Percentiles rank a stretch among this genome's conserved stretches.
These are phyloP conservation scores for Rhingia rostrata DNA, from an alignment of 2,888 invertebrate genomes.

Conservation along the genomic window DNA sequence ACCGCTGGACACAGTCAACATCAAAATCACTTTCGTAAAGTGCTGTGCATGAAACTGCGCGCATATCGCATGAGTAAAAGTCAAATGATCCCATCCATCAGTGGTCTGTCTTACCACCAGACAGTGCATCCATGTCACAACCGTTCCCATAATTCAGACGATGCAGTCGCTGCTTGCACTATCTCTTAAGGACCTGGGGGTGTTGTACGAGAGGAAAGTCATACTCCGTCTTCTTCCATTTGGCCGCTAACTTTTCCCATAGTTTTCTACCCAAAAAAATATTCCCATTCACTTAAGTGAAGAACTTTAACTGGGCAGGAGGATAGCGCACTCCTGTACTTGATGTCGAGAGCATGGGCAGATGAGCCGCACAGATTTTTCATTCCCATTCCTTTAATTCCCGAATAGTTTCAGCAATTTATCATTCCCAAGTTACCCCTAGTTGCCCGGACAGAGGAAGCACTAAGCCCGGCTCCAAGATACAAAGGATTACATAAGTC, in stretches of 20 bases:
- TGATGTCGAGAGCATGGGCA: conserved; percentile 31
- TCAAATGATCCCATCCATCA: conserved; percentile 61
- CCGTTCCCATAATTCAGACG: conserved; percentile 68
- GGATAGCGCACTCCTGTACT: conserved; percentile 52
- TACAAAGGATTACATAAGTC: conserved; percentile 65
- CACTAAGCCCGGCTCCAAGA: conserved; percentile 68
- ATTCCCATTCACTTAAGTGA: conserved; percentile 41
- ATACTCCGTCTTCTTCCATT: conserved; percentile 24
- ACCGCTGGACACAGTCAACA: conserved; percentile 10
- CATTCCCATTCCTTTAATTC: conserved; percentile 73
- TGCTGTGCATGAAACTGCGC: conserved; percentile 25
- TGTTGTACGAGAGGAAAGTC: conserved; percentile 3
- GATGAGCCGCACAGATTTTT: conserved; percentile 72
- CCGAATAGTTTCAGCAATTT: conserved; percentile 70
- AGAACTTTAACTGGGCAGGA: conserved; percentile 34
- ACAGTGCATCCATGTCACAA: conserved; percentile 64
- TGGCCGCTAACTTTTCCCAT: conserved; percentile 24
- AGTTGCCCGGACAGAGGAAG: conserved; percentile 8
- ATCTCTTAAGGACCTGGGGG: conserved; percentile 31
- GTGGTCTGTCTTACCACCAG: conserved; percentile 43
- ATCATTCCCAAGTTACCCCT: conserved; percentile 57
- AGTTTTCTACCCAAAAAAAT: conserved; percentile 10
- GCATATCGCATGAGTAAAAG: conserved; percentile 11
- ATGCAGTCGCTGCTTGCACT: conserved; percentile 38
- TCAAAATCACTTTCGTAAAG: conserved; percentile 43